phyloP scores from a whole-genome alignment of 2,797 vertebrate species.

The Scomberomorus guttatus region DNA sequence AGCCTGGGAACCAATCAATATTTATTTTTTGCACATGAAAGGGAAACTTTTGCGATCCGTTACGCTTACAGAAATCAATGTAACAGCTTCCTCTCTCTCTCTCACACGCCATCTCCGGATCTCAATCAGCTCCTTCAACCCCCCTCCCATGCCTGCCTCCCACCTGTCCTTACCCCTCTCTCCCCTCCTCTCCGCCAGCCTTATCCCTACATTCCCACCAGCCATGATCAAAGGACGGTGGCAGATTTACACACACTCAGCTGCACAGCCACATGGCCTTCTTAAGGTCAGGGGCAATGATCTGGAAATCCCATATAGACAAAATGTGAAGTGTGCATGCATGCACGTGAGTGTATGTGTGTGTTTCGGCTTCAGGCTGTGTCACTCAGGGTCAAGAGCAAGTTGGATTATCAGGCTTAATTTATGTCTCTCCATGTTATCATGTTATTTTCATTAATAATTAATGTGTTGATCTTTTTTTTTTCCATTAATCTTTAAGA shows the following conservation, averaged over 20 bases:
- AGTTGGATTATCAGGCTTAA: slow-evolving; percentile 16
- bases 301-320: slow-evolving; percentile 74
- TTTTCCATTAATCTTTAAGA: background rate
- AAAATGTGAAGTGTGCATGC: slow-evolving; percentile 54
- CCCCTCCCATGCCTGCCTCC: slow-evolving; percentile 26
- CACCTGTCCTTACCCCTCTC: slow-evolving; percentile 50
- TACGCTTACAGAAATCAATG: slow-evolving; percentile 62
- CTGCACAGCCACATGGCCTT: slow-evolving; percentile 60
- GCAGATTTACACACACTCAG: slow-evolving; percentile 78
- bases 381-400: slow-evolving; percentile 24
- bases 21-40: slow-evolving; percentile 61
- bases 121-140: background rate
- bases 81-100: slow-evolving; percentile 43
- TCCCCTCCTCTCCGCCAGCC: slow-evolving; percentile 12
- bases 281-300: slow-evolving; percentile 75
- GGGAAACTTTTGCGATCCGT: slow-evolving; percentile 54
- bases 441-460: slow-evolving; percentile 23
- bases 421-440: slow-evolving; percentile 25
- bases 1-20: slow-evolving; percentile 60
- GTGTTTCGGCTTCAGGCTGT: slow-evolving; percentile 8
- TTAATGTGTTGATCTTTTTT: background rate
- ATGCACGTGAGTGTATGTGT: slow-evolving; percentile 18
- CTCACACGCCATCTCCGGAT: slow-evolving; percentile 10
- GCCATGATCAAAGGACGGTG: slow-evolving; percentile 71
- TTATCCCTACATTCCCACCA: slow-evolving; percentile 56